Evolutionary conservation across 2,888 invertebrate genomes (phyloP).

Genomic region (Ectobius pallidus): DNA sequence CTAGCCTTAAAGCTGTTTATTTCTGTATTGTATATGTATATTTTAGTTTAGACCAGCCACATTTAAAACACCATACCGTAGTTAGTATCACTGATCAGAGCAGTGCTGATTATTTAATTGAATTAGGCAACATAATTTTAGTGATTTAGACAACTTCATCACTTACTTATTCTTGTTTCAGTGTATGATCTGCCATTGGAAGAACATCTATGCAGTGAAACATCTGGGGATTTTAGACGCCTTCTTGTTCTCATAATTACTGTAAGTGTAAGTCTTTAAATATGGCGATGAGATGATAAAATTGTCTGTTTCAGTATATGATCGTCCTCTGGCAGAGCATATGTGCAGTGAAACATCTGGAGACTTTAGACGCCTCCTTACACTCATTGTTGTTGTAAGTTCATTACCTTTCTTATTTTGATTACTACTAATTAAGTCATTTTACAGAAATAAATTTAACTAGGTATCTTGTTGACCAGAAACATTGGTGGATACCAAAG

Average conservation of each 20-base stretch:
- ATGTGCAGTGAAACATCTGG: slow-evolving; percentile 80
- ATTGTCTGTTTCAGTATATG: slow-evolving; percentile 61
- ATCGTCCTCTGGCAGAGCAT: slow-evolving; percentile 72
- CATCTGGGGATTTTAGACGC: slow-evolving; percentile 77
- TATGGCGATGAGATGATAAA: too few species aligned
- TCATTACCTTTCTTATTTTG: not conserved
- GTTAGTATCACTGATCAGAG: too few species aligned
- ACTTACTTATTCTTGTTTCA: slow-evolving; percentile 49
- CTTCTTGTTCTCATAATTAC: slow-evolving; percentile 75
- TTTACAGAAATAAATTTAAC: too few species aligned
- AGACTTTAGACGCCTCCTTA: slow-evolving; percentile 76
- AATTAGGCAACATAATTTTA: too few species aligned
- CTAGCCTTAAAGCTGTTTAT: too few species aligned
- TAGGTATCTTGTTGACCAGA: too few species aligned
- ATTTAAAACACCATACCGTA: too few species aligned
- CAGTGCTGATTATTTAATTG: too few species aligned
- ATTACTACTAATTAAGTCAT: not conserved
- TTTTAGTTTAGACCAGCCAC: too few species aligned
- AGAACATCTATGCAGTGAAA: slow-evolving; percentile 77
- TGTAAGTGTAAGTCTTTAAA: slow-evolving; percentile 57
- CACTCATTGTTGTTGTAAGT: slow-evolving; percentile 70
- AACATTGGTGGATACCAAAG: too few species aligned
- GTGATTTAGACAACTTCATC: too few species aligned
- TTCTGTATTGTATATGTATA: too few species aligned
- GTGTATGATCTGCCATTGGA: slow-evolving; percentile 73